Conservation (phyloP, 2,888 invertebrate genomes). For the Cartodere bifasciata region DNA sequence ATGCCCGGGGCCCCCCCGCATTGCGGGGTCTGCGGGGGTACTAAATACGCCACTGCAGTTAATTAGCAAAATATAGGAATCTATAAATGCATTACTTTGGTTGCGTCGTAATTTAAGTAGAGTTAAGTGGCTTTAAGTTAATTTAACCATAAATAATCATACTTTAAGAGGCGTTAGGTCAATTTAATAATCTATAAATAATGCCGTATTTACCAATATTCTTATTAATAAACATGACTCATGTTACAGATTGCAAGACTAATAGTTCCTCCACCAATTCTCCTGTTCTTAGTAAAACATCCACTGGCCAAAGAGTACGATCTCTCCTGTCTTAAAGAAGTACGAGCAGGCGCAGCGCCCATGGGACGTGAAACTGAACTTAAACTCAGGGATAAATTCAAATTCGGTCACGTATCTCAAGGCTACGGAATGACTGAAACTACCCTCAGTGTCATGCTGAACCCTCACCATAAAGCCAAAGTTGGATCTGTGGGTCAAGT, state of each 20-base stretch:
- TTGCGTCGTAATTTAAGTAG: too few relatives aligned
- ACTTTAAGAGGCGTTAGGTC: too few relatives aligned
- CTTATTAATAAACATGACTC: too few relatives aligned
- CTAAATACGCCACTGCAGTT: too few relatives aligned
- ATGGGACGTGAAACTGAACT: conserved; percentile 58
- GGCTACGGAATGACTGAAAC: conserved; percentile 75
- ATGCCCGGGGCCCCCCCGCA: too few relatives aligned
- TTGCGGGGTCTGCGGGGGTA: too few relatives aligned
- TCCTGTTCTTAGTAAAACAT: conserved; percentile 72
- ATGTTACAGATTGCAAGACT: conserved; percentile 31
- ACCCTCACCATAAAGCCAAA: conserved; percentile 33
- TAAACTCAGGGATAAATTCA: conserved; percentile 37
- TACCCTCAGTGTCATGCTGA: conserved; percentile 44
- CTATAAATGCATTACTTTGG: too few relatives aligned
- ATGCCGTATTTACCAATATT: too few relatives aligned
- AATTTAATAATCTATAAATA: too few relatives aligned
- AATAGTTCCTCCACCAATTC: conserved; percentile 67
- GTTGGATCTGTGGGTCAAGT: conserved; percentile 55
- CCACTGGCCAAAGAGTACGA: conserved; percentile 66
- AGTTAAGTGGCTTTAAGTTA: too few relatives aligned
- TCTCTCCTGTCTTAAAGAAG: conserved; percentile 52
- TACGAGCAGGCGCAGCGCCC: conserved; percentile 75
- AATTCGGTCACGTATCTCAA: conserved; percentile 34
- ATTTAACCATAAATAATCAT: too few relatives aligned
- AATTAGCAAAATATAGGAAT: too few relatives aligned